Conservation (phyloP, 2,888 invertebrate genomes). For the Mongoloraphidia duomilia region DNA sequence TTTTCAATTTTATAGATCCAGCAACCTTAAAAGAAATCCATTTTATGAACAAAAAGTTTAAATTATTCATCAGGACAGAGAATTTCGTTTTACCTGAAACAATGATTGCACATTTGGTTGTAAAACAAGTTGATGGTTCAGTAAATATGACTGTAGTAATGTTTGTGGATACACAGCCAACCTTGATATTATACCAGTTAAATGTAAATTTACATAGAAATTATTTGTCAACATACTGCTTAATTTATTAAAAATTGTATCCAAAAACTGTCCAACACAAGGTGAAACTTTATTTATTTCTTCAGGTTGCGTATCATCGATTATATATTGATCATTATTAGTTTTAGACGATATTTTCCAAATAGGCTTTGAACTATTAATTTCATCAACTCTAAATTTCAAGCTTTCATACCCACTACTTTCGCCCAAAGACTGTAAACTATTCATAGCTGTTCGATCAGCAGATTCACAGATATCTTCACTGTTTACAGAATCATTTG, state of each 20-base stretch:
- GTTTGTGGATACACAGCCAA: conserved; percentile 83
- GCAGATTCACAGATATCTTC: conserved; percentile 9
- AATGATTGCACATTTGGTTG: conserved; percentile 85
- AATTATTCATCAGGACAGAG: not conserved
- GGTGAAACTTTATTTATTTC: not conserved
- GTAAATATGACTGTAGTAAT: conserved; percentile 69
- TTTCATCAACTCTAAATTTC: conserved; percentile 40
- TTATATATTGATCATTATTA: conserved; percentile 14
- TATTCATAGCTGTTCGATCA: conserved; percentile 27
- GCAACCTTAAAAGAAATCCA: conserved; percentile 40
- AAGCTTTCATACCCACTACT: conserved; percentile 69
- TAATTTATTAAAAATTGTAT: conserved; percentile 63
- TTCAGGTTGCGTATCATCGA: not conserved
- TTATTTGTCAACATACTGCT: conserved; percentile 75
- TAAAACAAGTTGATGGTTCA: conserved; percentile 71
- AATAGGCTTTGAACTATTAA: conserved; percentile 22
- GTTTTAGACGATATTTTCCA: conserved; percentile 23
- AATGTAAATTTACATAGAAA: conserved; percentile 69
- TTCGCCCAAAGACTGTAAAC: conserved; percentile 56
- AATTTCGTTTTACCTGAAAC: conserved; percentile 52
- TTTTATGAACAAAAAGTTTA: no score
- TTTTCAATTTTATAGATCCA: conserved; percentile 67
- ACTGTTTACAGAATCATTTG: conserved; percentile 23
- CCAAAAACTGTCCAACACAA: conserved; percentile 36
- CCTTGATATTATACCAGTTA: conserved; percentile 75